A percentile compares a stretch with the other conserved stretches of the same genome.
phyloP scores from a whole-genome alignment of 2,797 vertebrate genomes.

The Phaenicophaeus curvirostris region DNA sequence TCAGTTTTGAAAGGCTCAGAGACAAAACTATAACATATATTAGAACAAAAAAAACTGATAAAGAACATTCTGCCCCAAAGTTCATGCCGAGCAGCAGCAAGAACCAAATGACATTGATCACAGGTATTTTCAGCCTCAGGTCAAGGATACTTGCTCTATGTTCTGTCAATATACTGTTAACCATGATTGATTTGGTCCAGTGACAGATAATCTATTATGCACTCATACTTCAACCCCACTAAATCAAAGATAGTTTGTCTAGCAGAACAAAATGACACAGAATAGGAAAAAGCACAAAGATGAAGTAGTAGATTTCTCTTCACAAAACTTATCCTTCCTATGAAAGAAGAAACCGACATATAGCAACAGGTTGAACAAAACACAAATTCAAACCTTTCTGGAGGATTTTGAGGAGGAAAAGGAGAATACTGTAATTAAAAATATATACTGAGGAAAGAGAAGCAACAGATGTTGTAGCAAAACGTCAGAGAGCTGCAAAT shows the following conservation, averaged over 20 bases:
- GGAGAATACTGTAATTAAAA: neutral
- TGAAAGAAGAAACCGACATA: neutral
- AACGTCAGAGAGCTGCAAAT: neutral
- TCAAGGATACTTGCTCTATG: constrained; percentile 57
- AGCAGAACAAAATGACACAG: constrained; percentile 41
- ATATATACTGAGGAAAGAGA: neutral
- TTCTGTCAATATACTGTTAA: constrained; percentile 52
- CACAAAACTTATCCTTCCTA: neutral
- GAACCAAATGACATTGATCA: neutral
- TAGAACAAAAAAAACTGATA: neutral
- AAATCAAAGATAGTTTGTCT: constrained; percentile 55
- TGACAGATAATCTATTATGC: constrained; percentile 60
- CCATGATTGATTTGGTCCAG: constrained; percentile 41
- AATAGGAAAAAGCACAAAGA: constrained; percentile 14
- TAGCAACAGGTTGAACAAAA: neutral
- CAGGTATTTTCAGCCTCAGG: constrained; percentile 40
- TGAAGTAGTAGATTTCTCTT: neutral
- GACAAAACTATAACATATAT: neutral
- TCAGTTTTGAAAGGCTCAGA: neutral
- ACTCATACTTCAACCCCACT: constrained; percentile 36
- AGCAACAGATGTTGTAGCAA: neutral
- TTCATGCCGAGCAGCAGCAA: neutral
- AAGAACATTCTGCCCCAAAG: neutral
- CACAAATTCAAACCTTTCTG: neutral
- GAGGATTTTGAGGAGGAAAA: neutral